phyloP scores from a whole-genome alignment of 2,797 vertebrate species.

The Enteromius mattozi region DNA sequence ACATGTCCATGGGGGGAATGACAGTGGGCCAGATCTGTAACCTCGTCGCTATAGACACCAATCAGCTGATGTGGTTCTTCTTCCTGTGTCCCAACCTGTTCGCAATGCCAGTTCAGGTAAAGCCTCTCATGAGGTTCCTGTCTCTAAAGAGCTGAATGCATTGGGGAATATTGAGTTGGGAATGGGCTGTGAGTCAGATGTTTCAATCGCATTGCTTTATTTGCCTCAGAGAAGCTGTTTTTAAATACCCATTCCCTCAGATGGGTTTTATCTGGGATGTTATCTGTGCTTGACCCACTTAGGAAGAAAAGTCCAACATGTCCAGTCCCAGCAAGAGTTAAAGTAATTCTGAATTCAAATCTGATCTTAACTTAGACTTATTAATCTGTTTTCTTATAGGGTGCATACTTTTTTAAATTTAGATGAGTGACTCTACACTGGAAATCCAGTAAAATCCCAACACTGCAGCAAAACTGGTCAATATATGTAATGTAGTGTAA shows the following conservation, averaged over 20 bases:
- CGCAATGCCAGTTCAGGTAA: constrained; percentile 98
- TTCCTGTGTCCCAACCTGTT: constrained; percentile 98
- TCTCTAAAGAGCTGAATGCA: background rate
- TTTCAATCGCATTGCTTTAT: background rate
- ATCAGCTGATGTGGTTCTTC: constrained; percentile 99
- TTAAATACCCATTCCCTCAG: background rate
- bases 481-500: background rate
- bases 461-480: background rate
- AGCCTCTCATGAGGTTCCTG: constrained; percentile 22
- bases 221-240: background rate
- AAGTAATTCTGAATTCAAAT: background rate
- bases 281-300: constrained; percentile 7
- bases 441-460: background rate
- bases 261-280: background rate
- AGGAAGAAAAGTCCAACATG: background rate
- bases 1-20: constrained; percentile 97
- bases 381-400: background rate
- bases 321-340: background rate
- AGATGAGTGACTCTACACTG: background rate
- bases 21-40: constrained; percentile 96
- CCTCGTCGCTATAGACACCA: constrained; percentile 96
- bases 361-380: background rate
- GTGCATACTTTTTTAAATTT: background rate
- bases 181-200: background rate
- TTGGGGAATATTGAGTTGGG: background rate